phyloP scores from a whole-genome alignment of 2,888 invertebrate species.

The Spilosoma lubricipeda region DNA sequence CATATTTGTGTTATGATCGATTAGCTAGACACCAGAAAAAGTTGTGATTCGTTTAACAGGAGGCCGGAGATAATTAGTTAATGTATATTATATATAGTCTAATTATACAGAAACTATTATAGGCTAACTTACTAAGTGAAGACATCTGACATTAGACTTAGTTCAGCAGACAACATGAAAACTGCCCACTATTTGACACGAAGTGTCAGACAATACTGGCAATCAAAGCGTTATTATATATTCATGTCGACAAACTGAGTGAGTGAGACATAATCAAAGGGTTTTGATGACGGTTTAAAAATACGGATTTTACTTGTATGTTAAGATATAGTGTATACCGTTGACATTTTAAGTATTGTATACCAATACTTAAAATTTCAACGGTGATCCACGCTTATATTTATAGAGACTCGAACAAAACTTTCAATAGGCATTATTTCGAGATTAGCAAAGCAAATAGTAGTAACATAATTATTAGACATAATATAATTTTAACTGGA shows the following conservation, averaged over 20 bases:
- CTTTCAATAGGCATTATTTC: background rate
- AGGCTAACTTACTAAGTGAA: background rate
- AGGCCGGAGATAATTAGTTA: no score
- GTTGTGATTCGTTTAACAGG: background rate
- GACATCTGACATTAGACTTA: background rate
- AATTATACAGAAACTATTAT: no score
- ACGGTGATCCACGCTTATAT: background rate
- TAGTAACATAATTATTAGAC: no score
- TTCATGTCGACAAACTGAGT: background rate
- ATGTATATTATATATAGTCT: no score
- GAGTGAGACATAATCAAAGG: background rate
- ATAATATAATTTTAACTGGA: background rate
- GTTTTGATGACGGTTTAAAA: background rate
- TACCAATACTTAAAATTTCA: background rate
- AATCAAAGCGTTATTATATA: background rate
- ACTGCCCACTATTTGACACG: background rate
- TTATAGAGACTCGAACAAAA: background rate
- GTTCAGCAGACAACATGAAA: background rate
- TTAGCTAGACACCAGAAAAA: background rate
- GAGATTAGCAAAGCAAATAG: background rate
- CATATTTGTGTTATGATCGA: background rate
- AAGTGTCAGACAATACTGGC: background rate
- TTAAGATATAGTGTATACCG: no score
- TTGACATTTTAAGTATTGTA: no score
- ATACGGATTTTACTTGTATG: background rate